Conservation (phyloP, 2,797 vertebrate genomes). For the Synanceia verrucosa region DNA sequence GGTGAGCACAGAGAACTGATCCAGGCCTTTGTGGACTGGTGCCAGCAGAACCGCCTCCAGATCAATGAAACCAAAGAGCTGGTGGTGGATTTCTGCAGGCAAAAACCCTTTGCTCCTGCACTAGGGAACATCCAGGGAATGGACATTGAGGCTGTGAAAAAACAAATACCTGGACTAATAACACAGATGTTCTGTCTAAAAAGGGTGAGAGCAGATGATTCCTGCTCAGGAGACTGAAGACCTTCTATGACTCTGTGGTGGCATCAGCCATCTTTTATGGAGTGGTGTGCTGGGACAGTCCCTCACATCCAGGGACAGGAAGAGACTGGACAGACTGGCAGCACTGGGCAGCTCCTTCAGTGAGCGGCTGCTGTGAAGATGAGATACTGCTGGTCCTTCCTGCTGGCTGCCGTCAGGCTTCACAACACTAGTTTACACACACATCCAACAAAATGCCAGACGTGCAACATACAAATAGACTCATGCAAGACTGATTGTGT, state of each 20-base stretch:
- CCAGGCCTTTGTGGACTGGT: neutral
- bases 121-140: neutral
- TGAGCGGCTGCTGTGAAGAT: too few relatives aligned
- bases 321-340: neutral
- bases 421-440: too few relatives aligned
- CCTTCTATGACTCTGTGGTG: neutral
- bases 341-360: neutral
- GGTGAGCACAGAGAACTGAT: conserved; percentile 13
- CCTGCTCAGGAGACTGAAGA: neutral
- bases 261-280: neutral
- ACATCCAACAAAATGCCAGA: too few relatives aligned
- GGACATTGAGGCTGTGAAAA: neutral
- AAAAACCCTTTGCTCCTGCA: neutral
- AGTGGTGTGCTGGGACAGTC: neutral
- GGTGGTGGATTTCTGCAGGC: neutral
- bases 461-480: too few relatives aligned
- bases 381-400: too few relatives aligned
- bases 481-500: too few relatives aligned
- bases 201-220: neutral
- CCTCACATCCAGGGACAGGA: neutral
- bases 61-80: neutral
- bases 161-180: neutral
- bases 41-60: neutral
- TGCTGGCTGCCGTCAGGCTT: too few relatives aligned
- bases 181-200: neutral